A percentile compares a stretch with the other conserved stretches of the same genome.
Evolutionary conservation across 37 sponge, comb jelly and placozoan species (phyloP).

Genomic region (Amphimedon queenslandica): DNA sequence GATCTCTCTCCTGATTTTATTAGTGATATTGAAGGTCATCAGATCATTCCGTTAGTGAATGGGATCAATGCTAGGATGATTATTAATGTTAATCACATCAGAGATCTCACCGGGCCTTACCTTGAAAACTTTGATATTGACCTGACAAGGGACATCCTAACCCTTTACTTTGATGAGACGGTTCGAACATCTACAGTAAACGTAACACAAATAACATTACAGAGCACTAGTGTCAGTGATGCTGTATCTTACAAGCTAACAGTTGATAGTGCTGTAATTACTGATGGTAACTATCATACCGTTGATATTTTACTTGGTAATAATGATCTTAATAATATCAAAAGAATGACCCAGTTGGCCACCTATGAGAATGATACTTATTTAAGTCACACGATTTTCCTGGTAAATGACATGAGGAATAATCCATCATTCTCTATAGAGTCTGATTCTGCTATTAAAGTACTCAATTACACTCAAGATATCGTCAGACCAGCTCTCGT

Average conservation of each 20-base stretch:
- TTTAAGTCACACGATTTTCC: slow-evolving; percentile 35
- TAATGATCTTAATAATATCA: slow-evolving; percentile 80
- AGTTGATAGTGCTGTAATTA: slow-evolving; percentile 14
- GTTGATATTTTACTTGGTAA: slow-evolving; percentile 50
- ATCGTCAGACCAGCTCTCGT: slow-evolving; percentile 35
- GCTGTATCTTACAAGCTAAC: slow-evolving; percentile 42
- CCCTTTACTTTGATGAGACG: slow-evolving; percentile 74
- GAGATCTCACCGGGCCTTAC: slow-evolving; percentile 56
- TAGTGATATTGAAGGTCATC: slow-evolving; percentile 55
- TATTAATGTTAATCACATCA: slow-evolving; percentile 16
- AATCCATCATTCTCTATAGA: slow-evolving; percentile 48
- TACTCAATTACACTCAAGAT: slow-evolving; percentile 38
- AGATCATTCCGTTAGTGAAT: slow-evolving; percentile 45
- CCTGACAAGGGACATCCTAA: slow-evolving; percentile 54
- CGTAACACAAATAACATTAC: slow-evolving; percentile 56
- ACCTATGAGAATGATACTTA: slow-evolving; percentile 41
- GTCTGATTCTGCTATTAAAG: slow-evolving; percentile 30
- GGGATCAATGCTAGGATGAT: slow-evolving; percentile 37
- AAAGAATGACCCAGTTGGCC: slow-evolving; percentile 62
- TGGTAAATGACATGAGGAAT: slow-evolving; percentile 62
- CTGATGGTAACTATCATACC: slow-evolving; percentile 17
- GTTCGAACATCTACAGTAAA: slow-evolving; percentile 50
- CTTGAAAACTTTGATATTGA: slow-evolving; percentile 71
- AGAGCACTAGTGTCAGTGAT: slow-evolving; percentile 8
- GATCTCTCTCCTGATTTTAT: slow-evolving; percentile 20